Conservation (phyloP, 1,140 invertebrate species). For the Brachionus angularis region DNA sequence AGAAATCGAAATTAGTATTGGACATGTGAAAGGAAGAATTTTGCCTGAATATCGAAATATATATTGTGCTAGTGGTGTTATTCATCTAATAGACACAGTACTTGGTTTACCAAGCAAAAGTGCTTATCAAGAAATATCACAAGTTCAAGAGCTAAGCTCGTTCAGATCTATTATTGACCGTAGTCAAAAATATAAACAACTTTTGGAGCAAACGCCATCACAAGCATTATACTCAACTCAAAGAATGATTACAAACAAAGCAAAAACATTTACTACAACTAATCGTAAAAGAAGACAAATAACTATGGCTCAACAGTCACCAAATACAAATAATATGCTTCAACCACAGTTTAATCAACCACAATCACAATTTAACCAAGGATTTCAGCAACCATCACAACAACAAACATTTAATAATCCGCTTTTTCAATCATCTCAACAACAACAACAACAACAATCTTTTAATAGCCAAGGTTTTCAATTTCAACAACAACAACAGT, state of each 20-base stretch:
- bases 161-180: constrained; percentile 20
- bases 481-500: neutral
- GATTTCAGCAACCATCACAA: too few species aligned
- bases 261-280: too few species aligned
- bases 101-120: constrained; percentile 3
- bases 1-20: constrained; percentile 28
- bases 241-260: neutral
- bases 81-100: constrained; percentile 38
- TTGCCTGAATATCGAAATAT: constrained; percentile 37
- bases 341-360: too few species aligned
- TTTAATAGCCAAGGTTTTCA: too few species aligned
- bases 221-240: neutral
- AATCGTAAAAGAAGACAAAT: neutral
- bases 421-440: too few species aligned
- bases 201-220: constrained; percentile 7
- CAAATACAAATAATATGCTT: too few species aligned
- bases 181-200: constrained; percentile 20
- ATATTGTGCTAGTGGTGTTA: constrained; percentile 33
- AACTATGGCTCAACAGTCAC: neutral
- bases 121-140: constrained; percentile 41
- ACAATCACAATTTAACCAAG: too few species aligned
- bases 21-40: constrained; percentile 29
- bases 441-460: too few species aligned
- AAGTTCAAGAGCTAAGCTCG: constrained; percentile 12
- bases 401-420: too few species aligned